Percentiles rank a stretch among this genome's conserved stretches.
Evolutionary conservation across 2,797 vertebrate genomes (phyloP).

Genomic region (Ispidina picta): DNA sequence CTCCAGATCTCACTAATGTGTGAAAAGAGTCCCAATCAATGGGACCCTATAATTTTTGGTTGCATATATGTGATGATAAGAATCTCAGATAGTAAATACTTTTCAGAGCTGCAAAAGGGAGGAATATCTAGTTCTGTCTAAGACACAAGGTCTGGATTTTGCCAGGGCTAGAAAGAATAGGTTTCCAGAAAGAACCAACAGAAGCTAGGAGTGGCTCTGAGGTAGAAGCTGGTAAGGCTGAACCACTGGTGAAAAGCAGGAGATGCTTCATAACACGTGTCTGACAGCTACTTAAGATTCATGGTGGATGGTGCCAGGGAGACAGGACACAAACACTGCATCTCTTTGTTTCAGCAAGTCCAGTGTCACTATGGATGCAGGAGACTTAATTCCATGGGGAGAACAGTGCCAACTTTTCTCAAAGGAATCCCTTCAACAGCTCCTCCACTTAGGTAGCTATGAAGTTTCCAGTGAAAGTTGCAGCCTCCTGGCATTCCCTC

Average conservation of each 20-base stretch:
- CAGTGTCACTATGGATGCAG: conserved; percentile 47
- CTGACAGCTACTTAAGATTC: conserved; percentile 35
- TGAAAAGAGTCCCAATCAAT: neutral
- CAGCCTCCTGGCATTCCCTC: conserved; percentile 47
- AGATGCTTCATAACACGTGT: conserved; percentile 27
- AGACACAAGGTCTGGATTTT: neutral
- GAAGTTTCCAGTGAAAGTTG: conserved; percentile 32
- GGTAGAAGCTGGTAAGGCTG: neutral
- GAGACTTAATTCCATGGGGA: conserved; percentile 43
- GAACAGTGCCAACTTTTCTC: conserved; percentile 49
- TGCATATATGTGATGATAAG: neutral
- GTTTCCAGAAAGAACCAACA: neutral
- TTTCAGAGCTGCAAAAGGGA: neutral
- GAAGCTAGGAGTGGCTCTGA: neutral
- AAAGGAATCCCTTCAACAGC: conserved; percentile 55
- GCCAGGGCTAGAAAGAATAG: neutral
- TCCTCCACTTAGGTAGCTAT: conserved; percentile 37
- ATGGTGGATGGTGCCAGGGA: conserved; percentile 28
- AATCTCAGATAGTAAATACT: neutral
- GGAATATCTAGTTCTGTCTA: neutral
- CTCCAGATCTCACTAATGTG: neutral
- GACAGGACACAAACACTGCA: conserved; percentile 53
- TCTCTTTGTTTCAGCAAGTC: conserved; percentile 39
- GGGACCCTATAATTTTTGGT: neutral
- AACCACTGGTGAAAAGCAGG: conserved; percentile 7